These are phyloP conservation scores for Salvelinus alpinus DNA, from an alignment of 2,113 vertebrate species.

Conservation along the genomic window DNA sequence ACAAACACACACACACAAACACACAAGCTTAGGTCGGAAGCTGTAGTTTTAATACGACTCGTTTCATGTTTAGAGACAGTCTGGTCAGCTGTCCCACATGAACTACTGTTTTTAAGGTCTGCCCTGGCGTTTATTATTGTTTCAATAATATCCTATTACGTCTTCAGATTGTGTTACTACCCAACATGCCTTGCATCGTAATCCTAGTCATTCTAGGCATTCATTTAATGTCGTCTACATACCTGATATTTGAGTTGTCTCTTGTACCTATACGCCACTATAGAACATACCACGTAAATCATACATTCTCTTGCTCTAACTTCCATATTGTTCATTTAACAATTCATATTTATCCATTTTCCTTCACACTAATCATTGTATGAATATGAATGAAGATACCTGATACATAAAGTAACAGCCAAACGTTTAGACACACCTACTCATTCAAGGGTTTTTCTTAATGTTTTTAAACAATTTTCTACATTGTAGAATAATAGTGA, in stretches of 20 bases:
- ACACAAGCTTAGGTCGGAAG: slow-evolving; percentile 2
- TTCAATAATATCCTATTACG: slow-evolving; percentile 41
- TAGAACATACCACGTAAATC: slow-evolving; percentile 7
- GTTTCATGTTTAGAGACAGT: slow-evolving; percentile 8
- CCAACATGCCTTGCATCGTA: slow-evolving; percentile 16
- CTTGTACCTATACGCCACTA: not conserved
- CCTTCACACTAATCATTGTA: not conserved
- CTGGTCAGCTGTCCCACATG: slow-evolving; percentile 32
- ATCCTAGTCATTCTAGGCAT: slow-evolving; percentile 27
- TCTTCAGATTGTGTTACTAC: slow-evolving; percentile 23
- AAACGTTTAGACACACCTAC: too few species aligned
- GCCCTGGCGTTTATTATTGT: slow-evolving; percentile 33
- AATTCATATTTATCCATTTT: not conserved
- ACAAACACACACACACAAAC: not conserved
- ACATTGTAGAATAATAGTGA: too few species aligned
- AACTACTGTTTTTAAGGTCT: slow-evolving; percentile 38
- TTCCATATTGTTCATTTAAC: not conserved
- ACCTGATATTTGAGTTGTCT: slow-evolving; percentile 18
- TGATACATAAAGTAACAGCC: not conserved
- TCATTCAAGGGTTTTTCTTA: too few species aligned
- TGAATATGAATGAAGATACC: not conserved
- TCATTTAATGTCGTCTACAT: slow-evolving; percentile 24
- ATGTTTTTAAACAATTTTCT: too few species aligned
- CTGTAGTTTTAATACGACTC: slow-evolving; percentile 13
- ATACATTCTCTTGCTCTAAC: not conserved